Percentiles rank a stretch among this genome's conserved stretches.
Evolutionary conservation across 1,140 invertebrate genomes (phyloP).

Genomic region (Diploscapter pachys): DNA sequence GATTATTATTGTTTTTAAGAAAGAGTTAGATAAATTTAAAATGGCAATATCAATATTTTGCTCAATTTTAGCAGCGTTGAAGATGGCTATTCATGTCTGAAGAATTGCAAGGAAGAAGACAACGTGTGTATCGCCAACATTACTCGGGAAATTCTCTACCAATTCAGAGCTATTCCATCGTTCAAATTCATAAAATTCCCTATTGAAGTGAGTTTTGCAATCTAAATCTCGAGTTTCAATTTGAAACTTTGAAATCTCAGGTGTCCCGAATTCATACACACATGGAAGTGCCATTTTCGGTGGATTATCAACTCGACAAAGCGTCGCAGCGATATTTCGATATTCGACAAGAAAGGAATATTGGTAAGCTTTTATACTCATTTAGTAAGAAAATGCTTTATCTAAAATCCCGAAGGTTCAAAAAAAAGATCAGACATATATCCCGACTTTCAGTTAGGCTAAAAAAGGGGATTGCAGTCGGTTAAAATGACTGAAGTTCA

Average conservation of each 20-base stretch:
- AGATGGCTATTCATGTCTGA: constrained; percentile 58
- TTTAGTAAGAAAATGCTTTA: not conserved
- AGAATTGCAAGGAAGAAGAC: constrained; percentile 46
- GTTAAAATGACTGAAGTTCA: not conserved
- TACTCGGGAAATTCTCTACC: constrained; percentile 56
- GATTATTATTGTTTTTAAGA: not conserved
- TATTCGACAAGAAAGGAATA: constrained; percentile 34
- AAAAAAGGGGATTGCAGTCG: not conserved
- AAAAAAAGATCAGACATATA: not conserved
- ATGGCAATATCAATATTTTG: constrained; percentile 6
- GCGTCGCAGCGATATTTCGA: constrained; percentile 23
- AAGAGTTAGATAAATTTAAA: constrained; percentile 19
- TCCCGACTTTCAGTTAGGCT: not conserved
- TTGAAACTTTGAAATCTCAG: not conserved
- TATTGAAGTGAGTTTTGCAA: constrained; percentile 27
- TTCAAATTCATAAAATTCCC: constrained; percentile 26
- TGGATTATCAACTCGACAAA: constrained; percentile 34
- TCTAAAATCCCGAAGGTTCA: not conserved
- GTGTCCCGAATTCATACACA: constrained; percentile 35
- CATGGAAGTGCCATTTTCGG: constrained; percentile 42
- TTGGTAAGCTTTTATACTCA: constrained; percentile 16
- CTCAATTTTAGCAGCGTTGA: constrained; percentile 48
- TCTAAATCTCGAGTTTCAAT: not conserved
- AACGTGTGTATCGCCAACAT: constrained; percentile 45
- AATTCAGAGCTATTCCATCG: constrained; percentile 51